A percentile compares a stretch with the other conserved stretches of the same genome.
Evolutionary conservation across 2,888 invertebrate genomes (phyloP).

Genomic region (Orchesella flavescens): DNA sequence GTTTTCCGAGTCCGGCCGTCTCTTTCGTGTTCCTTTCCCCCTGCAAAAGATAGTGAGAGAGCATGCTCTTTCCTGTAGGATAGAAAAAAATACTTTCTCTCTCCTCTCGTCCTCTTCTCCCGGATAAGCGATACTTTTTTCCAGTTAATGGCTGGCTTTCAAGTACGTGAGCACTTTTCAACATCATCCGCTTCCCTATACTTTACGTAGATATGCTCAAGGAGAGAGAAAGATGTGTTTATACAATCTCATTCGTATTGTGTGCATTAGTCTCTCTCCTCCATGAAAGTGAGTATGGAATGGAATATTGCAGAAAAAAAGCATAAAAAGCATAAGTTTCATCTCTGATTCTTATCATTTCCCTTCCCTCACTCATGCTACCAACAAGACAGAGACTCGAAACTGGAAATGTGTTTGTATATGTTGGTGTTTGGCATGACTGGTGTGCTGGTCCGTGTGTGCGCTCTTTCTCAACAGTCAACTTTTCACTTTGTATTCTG

Average conservation of each 20-base stretch:
- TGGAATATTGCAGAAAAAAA: neutral
- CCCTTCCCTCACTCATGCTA: neutral
- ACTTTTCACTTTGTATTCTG: slow-evolving; percentile 28
- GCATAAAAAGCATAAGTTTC: slow-evolving; percentile 18
- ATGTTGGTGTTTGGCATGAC: slow-evolving; percentile 1
- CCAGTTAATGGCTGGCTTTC: slow-evolving; percentile 51
- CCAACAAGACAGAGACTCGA: too few species aligned
- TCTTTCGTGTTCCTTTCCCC: slow-evolving; percentile 38
- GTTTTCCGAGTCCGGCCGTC: slow-evolving; percentile 63
- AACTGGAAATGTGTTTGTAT: neutral
- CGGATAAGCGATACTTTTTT: slow-evolving; percentile 57
- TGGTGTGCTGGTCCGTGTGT: neutral
- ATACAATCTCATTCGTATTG: neutral
- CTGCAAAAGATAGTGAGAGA: slow-evolving; percentile 23
- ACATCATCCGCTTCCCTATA: neutral
- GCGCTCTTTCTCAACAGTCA: slow-evolving; percentile 3
- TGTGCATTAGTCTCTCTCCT: neutral
- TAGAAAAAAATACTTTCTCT: neutral
- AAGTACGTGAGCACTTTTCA: slow-evolving; percentile 60
- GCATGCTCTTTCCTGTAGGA: slow-evolving; percentile 59
- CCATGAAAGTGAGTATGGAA: neutral
- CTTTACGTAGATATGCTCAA: too few species aligned
- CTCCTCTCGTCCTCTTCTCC: slow-evolving; percentile 6
- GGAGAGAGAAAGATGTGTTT: neutral
- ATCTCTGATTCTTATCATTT: slow-evolving; percentile 48